Conservation (phyloP, 2,888 invertebrate species). For the Hydriomena furcata region DNA sequence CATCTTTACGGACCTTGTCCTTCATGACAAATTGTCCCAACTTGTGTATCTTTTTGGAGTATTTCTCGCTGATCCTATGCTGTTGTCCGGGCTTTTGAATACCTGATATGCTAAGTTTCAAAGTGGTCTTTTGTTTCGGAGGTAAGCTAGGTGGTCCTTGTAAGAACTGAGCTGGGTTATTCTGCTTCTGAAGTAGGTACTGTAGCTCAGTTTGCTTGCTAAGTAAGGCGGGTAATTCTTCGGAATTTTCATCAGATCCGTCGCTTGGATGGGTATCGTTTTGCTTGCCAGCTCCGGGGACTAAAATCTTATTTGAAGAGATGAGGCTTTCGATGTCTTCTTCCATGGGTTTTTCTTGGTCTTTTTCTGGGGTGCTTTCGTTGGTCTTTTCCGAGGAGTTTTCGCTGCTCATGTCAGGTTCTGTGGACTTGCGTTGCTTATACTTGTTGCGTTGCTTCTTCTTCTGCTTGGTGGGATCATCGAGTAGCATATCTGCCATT, state of each 20-base stretch:
- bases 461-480: conserved; percentile 60
- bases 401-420: conserved; percentile 65
- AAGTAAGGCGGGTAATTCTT: conserved; percentile 62
- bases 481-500: conserved; percentile 64
- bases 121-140: conserved; percentile 64
- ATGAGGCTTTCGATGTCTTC: conserved; percentile 80
- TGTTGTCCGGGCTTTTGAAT: conserved; percentile 68
- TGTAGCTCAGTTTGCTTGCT: conserved; percentile 79
- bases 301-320: conserved; percentile 76
- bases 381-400: conserved; percentile 60
- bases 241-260: conserved; percentile 62
- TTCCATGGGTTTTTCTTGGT: conserved; percentile 50
- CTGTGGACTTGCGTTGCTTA: conserved; percentile 67
- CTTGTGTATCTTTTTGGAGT: conserved; percentile 73
- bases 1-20: conserved; percentile 55
- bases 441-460: conserved; percentile 71
- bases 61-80: conserved; percentile 71
- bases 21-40: conserved; percentile 67
- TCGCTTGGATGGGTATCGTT: conserved; percentile 55
- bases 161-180: conserved; percentile 76
- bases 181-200: conserved; percentile 75
- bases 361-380: conserved; percentile 68
- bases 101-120: conserved; percentile 62
- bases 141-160: conserved; percentile 63
- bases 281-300: conserved; percentile 60